These are phyloP conservation scores for Diarsia rubi DNA, from an alignment of 2,888 invertebrate genomes.

Conservation along the genomic window DNA sequence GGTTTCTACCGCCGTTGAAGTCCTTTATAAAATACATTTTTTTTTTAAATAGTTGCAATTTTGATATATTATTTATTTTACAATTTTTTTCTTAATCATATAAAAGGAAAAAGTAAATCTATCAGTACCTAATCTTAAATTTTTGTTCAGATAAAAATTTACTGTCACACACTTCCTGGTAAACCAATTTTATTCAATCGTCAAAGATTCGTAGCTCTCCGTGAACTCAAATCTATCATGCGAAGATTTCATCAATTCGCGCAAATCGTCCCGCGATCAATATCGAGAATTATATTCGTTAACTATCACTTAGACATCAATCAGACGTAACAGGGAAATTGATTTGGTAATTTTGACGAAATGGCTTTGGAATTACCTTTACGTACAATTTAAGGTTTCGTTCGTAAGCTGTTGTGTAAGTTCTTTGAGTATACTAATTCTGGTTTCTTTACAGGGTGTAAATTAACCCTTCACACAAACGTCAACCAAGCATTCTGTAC, in stretches of 20 bases:
- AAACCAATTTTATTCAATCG: background rate
- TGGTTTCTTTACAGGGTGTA: background rate
- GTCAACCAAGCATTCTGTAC: no score
- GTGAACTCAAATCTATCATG: slow-evolving; percentile 66
- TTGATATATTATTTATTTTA: no score
- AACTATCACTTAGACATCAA: slow-evolving; percentile 66
- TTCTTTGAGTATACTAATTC: background rate
- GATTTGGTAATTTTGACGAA: slow-evolving; percentile 39
- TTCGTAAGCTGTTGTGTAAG: background rate
- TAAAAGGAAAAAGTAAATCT: background rate
- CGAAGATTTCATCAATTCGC: slow-evolving; percentile 74
- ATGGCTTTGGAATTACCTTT: background rate
- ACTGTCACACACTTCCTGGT: no score
- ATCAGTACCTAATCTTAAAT: background rate
- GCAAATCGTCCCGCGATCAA: slow-evolving; percentile 66
- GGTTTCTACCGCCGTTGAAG: no score
- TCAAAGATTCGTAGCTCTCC: slow-evolving; percentile 39
- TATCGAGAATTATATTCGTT: slow-evolving; percentile 60
- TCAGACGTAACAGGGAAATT: slow-evolving; percentile 40
- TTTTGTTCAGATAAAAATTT: background rate
- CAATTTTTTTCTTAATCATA: no score
- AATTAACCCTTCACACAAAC: no score
- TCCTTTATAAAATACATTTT: no score
- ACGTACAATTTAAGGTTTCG: background rate
- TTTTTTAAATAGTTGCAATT: no score